Percentiles rank a stretch among this genome's conserved stretches.
Evolutionary conservation across 2,113 vertebrate species (phyloP).

Genomic region (Parotia lawesii): DNA sequence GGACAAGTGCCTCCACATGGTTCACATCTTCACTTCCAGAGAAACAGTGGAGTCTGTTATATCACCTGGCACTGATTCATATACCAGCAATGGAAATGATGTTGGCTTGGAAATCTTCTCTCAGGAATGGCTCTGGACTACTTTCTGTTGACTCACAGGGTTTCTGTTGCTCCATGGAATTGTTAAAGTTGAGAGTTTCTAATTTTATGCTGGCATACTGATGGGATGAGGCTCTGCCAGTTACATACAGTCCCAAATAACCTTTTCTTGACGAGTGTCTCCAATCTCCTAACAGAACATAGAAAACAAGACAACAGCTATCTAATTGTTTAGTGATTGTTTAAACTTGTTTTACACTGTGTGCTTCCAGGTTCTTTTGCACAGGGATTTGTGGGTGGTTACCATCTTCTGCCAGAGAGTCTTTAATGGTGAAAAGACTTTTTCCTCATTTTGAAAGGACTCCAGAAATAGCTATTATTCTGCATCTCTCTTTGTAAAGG

Average conservation of each 20-base stretch:
- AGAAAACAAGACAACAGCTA: not conserved
- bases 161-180: constrained; percentile 18
- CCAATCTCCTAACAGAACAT: not conserved
- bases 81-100: constrained; percentile 19
- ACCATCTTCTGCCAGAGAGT: not conserved
- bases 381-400: not conserved
- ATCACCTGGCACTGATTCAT: constrained; percentile 53
- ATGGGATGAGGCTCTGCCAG: constrained; percentile 28
- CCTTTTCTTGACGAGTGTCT: not conserved
- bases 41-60: not conserved
- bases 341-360: not conserved
- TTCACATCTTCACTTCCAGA: constrained; percentile 23
- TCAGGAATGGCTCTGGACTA: constrained; percentile 17
- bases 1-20: constrained; percentile 7
- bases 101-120: constrained; percentile 28
- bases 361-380: not conserved
- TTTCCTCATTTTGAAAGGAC: not conserved
- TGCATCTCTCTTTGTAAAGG: not conserved
- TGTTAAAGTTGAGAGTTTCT: constrained; percentile 39
- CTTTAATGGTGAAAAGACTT: not conserved
- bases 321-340: not conserved
- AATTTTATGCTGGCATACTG: constrained; percentile 33
- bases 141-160: constrained; percentile 30
- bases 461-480: not conserved
- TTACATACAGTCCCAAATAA: constrained; percentile 38